Percentiles rank a stretch among this genome's conserved stretches.
These are phyloP conservation scores for Carlito syrichta DNA, from an alignment of 2,113 vertebrate genomes.

Conservation along the genomic window DNA sequence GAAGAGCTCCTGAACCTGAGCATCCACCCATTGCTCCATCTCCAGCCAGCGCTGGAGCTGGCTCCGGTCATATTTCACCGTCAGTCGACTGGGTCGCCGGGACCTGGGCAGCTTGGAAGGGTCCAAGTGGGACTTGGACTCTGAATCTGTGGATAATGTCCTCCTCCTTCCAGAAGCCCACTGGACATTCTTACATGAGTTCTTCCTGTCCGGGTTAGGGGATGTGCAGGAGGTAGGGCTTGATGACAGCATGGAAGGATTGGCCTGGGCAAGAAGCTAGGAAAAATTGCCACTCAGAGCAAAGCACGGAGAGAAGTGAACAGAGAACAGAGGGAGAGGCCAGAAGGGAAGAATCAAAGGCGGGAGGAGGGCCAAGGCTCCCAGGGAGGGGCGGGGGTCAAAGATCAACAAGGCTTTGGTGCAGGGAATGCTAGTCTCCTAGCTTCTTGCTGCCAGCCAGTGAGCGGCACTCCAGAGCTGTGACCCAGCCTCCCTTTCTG, in stretches of 20 bases:
- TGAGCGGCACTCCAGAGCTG: constrained; percentile 24
- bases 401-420: constrained; percentile 49
- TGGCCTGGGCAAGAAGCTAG: neutral
- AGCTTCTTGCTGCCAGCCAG: constrained; percentile 23
- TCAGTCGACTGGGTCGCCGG: constrained; percentile 92
- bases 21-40: constrained; percentile 95
- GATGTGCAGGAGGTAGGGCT: constrained; percentile 50
- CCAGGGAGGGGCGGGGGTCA: constrained; percentile 38
- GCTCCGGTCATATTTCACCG: constrained; percentile 95
- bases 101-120: constrained; percentile 41
- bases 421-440: neutral
- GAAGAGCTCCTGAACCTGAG: constrained; percentile 93
- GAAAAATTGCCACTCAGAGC: neutral
- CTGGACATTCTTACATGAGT: constrained; percentile 78
- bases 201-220: constrained; percentile 42
- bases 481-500: neutral
- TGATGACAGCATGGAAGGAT: constrained; percentile 65
- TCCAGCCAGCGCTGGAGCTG: constrained; percentile 96
- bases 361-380: neutral
- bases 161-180: constrained; percentile 62
- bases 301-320: neutral
- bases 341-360: neutral
- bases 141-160: constrained; percentile 81
- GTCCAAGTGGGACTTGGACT: constrained; percentile 64
- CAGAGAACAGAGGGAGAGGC: neutral